Percentiles rank a stretch among this genome's conserved stretches.
phyloP scores from a whole-genome alignment of 2,797 vertebrate species.

The Avahi laniger region DNA sequence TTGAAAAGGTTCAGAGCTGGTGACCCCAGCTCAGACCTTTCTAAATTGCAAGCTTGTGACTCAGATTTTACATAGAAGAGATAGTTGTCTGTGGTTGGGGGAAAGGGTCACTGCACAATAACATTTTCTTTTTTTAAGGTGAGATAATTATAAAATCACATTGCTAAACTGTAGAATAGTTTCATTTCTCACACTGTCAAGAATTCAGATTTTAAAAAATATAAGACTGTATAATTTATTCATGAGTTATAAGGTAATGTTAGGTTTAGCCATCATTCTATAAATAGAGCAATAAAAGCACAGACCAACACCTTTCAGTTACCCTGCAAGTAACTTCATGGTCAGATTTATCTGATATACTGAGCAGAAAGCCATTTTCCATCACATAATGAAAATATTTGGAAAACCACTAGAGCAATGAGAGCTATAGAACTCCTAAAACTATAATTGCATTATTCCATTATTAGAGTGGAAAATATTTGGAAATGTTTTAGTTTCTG shows the following conservation, averaged over 20 bases:
- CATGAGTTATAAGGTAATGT: conserved; percentile 66
- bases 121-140: conserved; percentile 31
- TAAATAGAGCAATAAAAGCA: conserved; percentile 87
- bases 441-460: conserved; percentile 74
- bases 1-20: background rate
- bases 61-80: background rate
- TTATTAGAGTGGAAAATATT: conserved; percentile 64
- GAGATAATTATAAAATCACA: conserved; percentile 38
- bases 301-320: conserved; percentile 85
- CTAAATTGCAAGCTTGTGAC: background rate
- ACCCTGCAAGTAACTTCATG: conserved; percentile 83
- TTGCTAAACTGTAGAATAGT: conserved; percentile 19
- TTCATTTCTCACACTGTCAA: conserved; percentile 58
- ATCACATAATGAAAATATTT: conserved; percentile 82
- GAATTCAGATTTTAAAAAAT: conserved; percentile 37
- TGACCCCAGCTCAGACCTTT: background rate
- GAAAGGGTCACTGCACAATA: background rate
- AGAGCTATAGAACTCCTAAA: conserved; percentile 81
- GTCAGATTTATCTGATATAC: conserved; percentile 83
- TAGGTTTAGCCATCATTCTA: conserved; percentile 81
- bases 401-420: conserved; percentile 75
- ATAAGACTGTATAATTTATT: conserved; percentile 65
- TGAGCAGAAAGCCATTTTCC: conserved; percentile 86
- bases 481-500: conserved; percentile 75
- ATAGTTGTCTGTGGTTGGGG: background rate